Base-by-base conservation (phyloP, 2,888 invertebrate species). In the Portevinia maculata region DNA sequence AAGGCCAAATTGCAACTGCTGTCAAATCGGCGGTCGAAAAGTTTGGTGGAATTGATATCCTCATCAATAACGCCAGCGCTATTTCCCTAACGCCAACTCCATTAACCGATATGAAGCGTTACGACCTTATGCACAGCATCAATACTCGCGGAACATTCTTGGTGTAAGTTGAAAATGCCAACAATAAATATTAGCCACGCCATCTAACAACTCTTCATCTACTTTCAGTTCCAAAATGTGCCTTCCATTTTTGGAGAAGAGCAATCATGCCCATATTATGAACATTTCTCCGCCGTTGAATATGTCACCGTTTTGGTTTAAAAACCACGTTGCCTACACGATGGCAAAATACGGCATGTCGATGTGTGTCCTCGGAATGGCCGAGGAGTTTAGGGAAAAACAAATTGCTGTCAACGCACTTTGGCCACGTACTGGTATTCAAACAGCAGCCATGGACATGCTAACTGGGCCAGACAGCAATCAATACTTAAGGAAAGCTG, bases 341-440 rank as follows among this genome's bases (percentile, higher is more conserved):
- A 99, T 99, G 95, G 97, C 99, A 1, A 99, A 99, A 89, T 99
- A 98, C 90, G 99, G 98, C 19, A 99, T 99, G 99, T 98, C 98
- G 0, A 97, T 99, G 97, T 99, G 98, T 90, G 98, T 96, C 1
- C 92, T 99, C 11, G 99, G 99, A 13, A 98, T 99, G 97, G 94
- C 98, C n/a, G 96, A 95, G 84, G 99, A 99, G 91, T 96, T 98
- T 88, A 94, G 93, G 87, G 92, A 93, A 0, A 93, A 93, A 85
- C 95, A 95, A 74, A 95, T 99, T 84, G 98, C 95, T 13, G 98
- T 99, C 9, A 99, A 99, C 91, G 98, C 98, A 0, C 92, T 99
- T 0, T 99, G 99, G 99, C 99, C 99, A 0, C 94, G 93, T 89
- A 98, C 98, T 86, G 97, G 96, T 7, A 98, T 99, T 86, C 94